Percentiles rank a stretch among this genome's conserved stretches.
These are phyloP conservation scores for Muntiacus reevesi DNA, from an alignment of 2,113 vertebrate species.

Conservation along the genomic window DNA sequence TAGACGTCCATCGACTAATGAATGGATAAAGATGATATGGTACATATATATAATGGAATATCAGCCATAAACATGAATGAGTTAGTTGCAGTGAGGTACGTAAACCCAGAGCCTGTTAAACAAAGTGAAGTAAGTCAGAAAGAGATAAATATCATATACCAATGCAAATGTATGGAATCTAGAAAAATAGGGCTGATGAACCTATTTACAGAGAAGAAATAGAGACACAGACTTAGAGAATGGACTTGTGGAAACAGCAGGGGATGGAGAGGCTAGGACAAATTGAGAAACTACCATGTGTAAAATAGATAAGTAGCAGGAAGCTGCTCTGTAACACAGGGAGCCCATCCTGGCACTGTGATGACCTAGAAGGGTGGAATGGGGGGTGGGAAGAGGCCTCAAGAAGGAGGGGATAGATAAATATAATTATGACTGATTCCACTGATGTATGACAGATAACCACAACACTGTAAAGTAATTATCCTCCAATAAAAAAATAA, in stretches of 20 bases:
- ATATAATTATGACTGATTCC: background rate
- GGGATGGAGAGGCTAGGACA: background rate
- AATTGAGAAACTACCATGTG: background rate
- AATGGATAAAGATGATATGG: background rate
- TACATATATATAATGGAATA: background rate
- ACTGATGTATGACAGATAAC: background rate
- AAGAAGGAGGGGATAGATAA: background rate
- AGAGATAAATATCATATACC: background rate
- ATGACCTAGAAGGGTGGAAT: background rate
- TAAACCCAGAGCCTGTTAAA: background rate
- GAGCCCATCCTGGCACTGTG: background rate
- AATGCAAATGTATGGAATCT: background rate
- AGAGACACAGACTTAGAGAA: background rate
- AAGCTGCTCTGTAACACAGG: background rate
- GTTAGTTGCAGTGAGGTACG: background rate
- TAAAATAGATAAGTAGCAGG: background rate
- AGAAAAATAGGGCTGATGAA: background rate
- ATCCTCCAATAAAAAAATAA: background rate
- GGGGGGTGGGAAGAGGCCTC: background rate
- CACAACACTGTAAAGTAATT: background rate
- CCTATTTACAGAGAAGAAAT: background rate
- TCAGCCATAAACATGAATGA: background rate
- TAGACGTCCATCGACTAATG: background rate
- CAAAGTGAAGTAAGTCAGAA: background rate
- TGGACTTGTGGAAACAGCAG: background rate